Percentiles rank a stretch among this genome's conserved stretches.
phyloP scores from a whole-genome alignment of 1,140 invertebrate genomes.

The Solenopsis invicta region DNA sequence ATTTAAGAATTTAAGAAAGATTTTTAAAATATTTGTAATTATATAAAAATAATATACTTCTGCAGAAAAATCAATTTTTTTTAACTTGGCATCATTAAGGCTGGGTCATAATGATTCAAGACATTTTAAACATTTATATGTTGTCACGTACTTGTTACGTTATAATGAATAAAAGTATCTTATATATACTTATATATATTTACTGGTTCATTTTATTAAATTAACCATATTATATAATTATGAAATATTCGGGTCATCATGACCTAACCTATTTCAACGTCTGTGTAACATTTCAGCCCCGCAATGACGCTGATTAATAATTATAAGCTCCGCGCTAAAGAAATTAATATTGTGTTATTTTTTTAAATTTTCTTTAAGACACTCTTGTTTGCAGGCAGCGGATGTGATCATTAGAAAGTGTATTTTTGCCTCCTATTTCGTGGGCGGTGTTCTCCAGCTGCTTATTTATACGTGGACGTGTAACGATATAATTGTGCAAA shows the following conservation, averaged over 20 bases:
- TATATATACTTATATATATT: too few species aligned
- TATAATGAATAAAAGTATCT: too few species aligned
- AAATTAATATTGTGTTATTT: background rate
- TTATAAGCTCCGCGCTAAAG: background rate
- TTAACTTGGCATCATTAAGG: too few species aligned
- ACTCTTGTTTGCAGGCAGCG: constrained; percentile 34
- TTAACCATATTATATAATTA: too few species aligned
- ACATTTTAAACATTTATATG: too few species aligned
- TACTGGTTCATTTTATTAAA: too few species aligned
- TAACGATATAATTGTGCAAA: constrained; percentile 67
- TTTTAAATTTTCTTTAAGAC: background rate
- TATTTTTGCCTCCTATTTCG: constrained; percentile 57
- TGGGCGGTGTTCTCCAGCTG: constrained; percentile 59
- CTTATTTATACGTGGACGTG: constrained; percentile 70
- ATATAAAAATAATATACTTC: background rate
- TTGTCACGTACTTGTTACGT: too few species aligned
- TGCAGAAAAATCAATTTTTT: background rate
- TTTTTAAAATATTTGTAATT: background rate
- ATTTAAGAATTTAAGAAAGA: background rate
- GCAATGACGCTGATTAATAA: background rate
- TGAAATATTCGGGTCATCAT: too few species aligned
- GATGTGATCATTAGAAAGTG: constrained; percentile 47
- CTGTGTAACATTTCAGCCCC: too few species aligned
- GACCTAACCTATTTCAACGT: too few species aligned
- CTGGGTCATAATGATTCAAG: too few species aligned